Evolutionary conservation across 2,113 vertebrate species (phyloP), one percentile per base, ranked within the genome.

Genomic region (Piaya cayana): DNA sequence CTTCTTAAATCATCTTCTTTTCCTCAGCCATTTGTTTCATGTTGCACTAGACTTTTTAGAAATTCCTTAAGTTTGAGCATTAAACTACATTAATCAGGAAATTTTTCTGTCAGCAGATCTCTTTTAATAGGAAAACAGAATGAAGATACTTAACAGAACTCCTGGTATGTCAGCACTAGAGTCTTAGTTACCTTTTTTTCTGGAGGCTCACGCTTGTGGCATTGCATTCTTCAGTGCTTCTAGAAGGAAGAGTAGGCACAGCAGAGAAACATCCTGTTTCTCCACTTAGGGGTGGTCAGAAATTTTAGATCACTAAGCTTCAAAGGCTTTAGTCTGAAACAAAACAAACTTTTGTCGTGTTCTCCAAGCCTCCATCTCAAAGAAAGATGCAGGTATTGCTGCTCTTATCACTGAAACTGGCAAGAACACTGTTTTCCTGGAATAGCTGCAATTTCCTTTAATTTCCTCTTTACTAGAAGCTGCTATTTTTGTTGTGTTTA

Each of bases 391-490:
- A 11, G 26, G 8, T 87, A 29, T 83, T 85, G 21, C n/a, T 72
- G 39, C n/a, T 64, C 26, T 88, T 71, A 43, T 82, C 67, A 45
- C 36, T 5, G 16, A 75, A 53, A 47, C 60, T 84, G 81, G 74
- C 69, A 86, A 84, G 65, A 84, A 15, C 37, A 56, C 49, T 6
- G 2, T 82, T 86, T 92, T 82, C 74, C 34, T 16, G 34, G 37
- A 91, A 67, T 30, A 75, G 34, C 59, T 88, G 43, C 39, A 79
- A 53, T 68, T 68, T 64, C 39, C 82, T 83, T 81, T 82, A 47
- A 91, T 85, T 96, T 96, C 84, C 74, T 95, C 69, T 95, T 71
- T 49, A 43, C 26, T n/a, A 52, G 53, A 76, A 91, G 60, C 64
- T 71, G 11, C 16, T 78, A 3, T 20, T 64, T 92, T 67, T 59